Evolutionary conservation across 2,113 vertebrate species (phyloP).

Genomic region (Malurus alboscapulatus): DNA sequence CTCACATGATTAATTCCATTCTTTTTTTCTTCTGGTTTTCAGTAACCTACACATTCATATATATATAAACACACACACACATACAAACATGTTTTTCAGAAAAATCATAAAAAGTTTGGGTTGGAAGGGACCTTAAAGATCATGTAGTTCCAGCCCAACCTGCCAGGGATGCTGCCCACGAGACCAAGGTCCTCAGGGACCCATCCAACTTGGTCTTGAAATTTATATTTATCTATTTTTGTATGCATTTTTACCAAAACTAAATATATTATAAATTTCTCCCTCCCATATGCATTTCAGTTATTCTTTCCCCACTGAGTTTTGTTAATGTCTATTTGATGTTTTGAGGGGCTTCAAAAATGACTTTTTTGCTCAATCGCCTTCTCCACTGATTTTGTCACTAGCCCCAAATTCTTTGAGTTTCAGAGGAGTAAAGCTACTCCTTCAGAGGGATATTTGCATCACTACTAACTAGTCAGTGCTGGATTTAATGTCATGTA

Average conservation of each 20-base stretch:
- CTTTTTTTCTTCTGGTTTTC: not conserved
- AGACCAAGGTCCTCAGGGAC: too few species aligned
- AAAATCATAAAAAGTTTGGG: not conserved
- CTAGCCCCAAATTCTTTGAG: fast-evolving
- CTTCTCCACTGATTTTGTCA: not conserved
- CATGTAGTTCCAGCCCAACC: not conserved
- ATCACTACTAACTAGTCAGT: not conserved
- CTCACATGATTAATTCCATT: not conserved
- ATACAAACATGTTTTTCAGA: not conserved
- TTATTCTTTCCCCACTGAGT: not conserved
- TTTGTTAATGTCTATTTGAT: not conserved
- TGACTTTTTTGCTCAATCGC: not conserved
- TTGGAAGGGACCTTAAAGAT: not conserved
- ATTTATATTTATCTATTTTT: not conserved
- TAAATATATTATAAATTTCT: not conserved
- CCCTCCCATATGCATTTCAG: not conserved
- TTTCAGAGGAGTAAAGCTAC: not conserved
- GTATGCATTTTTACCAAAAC: too few species aligned
- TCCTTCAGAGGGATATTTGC: not conserved
- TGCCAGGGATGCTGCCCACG: too few species aligned
- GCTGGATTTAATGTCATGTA: not conserved
- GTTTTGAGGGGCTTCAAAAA: not conserved
- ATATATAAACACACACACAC: fast-evolving
- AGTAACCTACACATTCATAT: fast-evolving
- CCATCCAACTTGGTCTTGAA: not conserved